Evolutionary conservation across 2,113 vertebrate species (phyloP).

Genomic region (Campylorhamphus procurvoides): DNA sequence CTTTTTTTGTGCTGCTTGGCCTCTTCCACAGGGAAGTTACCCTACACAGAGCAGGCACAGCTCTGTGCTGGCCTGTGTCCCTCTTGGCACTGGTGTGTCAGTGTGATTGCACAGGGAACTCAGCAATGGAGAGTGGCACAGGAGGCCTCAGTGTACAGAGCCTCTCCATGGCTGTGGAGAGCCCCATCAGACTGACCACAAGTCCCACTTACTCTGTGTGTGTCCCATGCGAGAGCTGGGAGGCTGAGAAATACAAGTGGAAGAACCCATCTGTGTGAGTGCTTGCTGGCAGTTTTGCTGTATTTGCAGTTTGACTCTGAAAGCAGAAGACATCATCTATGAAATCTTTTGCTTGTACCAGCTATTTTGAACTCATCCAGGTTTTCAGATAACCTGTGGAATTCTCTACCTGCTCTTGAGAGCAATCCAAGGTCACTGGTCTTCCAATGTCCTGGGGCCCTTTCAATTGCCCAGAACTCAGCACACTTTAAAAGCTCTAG

Average conservation of each 20-base stretch:
- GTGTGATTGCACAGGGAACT: not conserved
- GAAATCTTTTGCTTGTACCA: not conserved
- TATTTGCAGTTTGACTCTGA: not conserved
- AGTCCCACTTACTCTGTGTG: accelerated
- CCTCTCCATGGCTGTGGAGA: not conserved
- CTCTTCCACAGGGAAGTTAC: not conserved
- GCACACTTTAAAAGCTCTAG: not conserved
- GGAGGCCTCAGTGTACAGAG: not conserved
- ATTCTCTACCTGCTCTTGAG: not conserved
- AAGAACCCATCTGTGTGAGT: not conserved
- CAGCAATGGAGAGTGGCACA: not conserved
- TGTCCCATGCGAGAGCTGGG: not conserved
- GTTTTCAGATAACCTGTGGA: not conserved
- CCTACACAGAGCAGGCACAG: not conserved
- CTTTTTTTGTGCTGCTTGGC: not conserved
- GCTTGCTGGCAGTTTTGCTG: not conserved
- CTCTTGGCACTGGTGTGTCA: not conserved
- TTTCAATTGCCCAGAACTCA: not conserved
- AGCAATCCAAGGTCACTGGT: not conserved
- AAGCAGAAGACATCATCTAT: not conserved
- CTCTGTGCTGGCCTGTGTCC: not conserved
- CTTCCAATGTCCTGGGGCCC: not conserved
- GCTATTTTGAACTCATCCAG: not conserved
- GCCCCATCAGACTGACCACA: not conserved
- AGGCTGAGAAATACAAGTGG: not conserved